These are phyloP conservation scores for Macrobrachium nipponense DNA, from an alignment of 1,140 invertebrate species.

Conservation along the genomic window DNA sequence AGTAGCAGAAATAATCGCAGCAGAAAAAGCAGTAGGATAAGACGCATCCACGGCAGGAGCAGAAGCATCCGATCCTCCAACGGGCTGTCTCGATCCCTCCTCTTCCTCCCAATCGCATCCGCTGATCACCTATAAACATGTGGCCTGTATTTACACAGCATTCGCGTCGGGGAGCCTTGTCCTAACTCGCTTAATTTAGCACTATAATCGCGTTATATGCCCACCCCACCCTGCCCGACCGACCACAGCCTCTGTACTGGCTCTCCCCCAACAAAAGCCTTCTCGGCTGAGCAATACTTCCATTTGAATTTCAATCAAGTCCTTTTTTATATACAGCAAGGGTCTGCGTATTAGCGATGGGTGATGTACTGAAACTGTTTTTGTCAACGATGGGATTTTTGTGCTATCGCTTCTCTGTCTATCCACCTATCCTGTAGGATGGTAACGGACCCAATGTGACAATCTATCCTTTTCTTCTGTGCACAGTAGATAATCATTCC, in stretches of 20 bases:
- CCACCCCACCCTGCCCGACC: not conserved
- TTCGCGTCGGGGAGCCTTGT: constrained; percentile 33
- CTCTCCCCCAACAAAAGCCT: no score
- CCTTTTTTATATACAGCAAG: not conserved
- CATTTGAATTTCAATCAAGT: constrained; percentile 17
- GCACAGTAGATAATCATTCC: no score
- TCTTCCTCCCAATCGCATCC: constrained; percentile 5
- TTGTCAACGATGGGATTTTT: not conserved
- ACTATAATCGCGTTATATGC: constrained; percentile 30
- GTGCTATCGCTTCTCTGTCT: no score
- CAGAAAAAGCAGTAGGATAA: no score
- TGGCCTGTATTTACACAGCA: constrained; percentile 15
- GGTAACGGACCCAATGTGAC: no score
- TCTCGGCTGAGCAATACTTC: not conserved
- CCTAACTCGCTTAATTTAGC: constrained; percentile 31
- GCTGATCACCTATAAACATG: constrained; percentile 37
- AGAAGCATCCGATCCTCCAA: no score
- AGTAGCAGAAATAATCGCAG: no score
- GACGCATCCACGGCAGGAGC: not conserved
- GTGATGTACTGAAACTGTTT: not conserved
- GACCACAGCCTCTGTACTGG: no score
- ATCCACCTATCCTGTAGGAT: no score
- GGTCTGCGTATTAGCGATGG: no score
- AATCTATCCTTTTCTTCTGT: no score
- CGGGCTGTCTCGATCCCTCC: not conserved